Evolutionary conservation across 2,797 vertebrate genomes (phyloP), one percentile per base, ranked within the genome.

Genomic region (Gallirallus australis): DNA sequence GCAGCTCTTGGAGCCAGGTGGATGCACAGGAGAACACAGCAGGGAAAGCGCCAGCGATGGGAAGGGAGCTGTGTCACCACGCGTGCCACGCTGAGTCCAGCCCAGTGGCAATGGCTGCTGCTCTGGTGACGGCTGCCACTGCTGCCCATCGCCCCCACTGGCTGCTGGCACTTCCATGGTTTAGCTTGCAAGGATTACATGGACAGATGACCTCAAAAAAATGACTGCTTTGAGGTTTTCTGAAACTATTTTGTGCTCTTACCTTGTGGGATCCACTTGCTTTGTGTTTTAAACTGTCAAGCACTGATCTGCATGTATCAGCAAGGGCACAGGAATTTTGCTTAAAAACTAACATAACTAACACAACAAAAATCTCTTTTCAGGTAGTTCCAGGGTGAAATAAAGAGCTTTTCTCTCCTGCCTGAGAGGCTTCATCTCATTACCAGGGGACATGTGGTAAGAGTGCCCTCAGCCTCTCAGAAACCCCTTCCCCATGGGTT

Each of bases 311-410:
- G 23, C 16, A 13, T 2, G 30, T 82, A 77, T 69, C 64, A 86
- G 37, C 75, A 92, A 95, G 70, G 69, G 60, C 15, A 11, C 76
- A 81, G 87, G 93, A 94, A 93, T 94, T 96, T 95, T 84, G 90
- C 92, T 93, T 86, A 88, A 82, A 97, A 95, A 91, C 86, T 93
- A 92, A 81, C 24, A 8, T 54, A 93, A 94, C 81, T 82, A 65
- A 91, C 89, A 92, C 80, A 96, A 95, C 77, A 95, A 96, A 97
- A 90, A 95, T 59, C 25, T 96, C 80, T 93, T 45, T 94, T 65
- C 87, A 95, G 68, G 25, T 47, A 56, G 70, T 94, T 95, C 88
- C 90, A 90, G 68, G 59, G 76, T 91, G 76, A 95, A 75, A 73
- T 37, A 73, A 63, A 73, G 19, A 87, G 31, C 47, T 96, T 93